These are phyloP conservation scores for Muscicapa comitata DNA, from an alignment of 2,797 vertebrate species.

Conservation along the genomic window DNA sequence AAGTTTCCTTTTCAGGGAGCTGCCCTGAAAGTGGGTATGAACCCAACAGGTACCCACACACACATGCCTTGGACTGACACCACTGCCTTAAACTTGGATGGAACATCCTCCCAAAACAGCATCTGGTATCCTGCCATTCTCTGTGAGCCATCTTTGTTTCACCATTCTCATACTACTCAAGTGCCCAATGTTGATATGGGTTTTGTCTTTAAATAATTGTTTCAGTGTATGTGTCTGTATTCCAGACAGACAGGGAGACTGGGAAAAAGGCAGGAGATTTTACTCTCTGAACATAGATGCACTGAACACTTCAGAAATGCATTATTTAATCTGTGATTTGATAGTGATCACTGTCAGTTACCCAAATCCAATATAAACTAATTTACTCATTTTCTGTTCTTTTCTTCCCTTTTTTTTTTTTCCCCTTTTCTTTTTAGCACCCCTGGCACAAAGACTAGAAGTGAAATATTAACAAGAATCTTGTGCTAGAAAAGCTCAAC, in stretches of 20 bases:
- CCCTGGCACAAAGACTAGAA: neutral
- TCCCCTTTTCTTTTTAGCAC: neutral
- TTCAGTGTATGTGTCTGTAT: neutral
- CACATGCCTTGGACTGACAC: neutral
- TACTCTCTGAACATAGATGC: neutral
- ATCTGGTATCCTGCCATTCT: neutral
- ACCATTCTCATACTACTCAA: neutral
- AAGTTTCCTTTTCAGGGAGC: neutral
- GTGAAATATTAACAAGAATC: constrained; percentile 17
- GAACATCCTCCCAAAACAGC: neutral
- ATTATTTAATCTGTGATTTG: constrained; percentile 20
- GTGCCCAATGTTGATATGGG: rapidly evolving
- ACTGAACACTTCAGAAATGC: neutral
- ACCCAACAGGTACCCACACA: neutral
- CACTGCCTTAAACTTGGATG: neutral
- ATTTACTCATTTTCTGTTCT: neutral
- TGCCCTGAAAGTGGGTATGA: neutral
- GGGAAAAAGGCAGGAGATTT: neutral
- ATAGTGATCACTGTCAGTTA: neutral
- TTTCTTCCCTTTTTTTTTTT: neutral
- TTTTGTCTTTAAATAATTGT: neutral
- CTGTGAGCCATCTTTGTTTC: neutral
- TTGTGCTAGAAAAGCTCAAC: neutral
- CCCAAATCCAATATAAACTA: neutral
- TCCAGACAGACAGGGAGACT: neutral